These are phyloP conservation scores for Trachelus stipa DNA, from an alignment of 2,888 invertebrate genomes.

Conservation along the genomic window DNA sequence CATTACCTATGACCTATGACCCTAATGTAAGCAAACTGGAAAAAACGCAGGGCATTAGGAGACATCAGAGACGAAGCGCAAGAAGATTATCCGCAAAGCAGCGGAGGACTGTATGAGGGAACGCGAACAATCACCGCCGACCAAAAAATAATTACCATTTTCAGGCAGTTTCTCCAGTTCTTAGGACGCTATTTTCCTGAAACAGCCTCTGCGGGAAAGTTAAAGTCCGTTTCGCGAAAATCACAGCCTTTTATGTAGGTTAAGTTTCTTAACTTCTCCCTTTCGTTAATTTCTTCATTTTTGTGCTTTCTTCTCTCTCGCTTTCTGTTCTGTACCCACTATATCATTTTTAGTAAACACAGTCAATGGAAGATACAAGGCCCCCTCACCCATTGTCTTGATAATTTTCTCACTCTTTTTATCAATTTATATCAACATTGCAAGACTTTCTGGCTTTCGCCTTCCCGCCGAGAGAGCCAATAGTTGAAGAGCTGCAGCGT, in stretches of 20 bases:
- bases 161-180: background rate
- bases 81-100: background rate
- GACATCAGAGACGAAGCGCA: background rate
- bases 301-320: background rate
- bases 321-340: background rate
- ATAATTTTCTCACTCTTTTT: background rate
- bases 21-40: too few relatives aligned
- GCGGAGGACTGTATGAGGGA: background rate
- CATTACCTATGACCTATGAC: too few relatives aligned
- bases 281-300: background rate
- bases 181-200: constrained; percentile 4
- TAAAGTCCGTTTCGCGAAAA: background rate
- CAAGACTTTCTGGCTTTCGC: too few relatives aligned
- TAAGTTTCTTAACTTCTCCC: background rate
- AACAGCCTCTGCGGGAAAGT: background rate
- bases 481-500: too few relatives aligned
- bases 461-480: too few relatives aligned
- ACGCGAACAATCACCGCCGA: background rate
- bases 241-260: background rate
- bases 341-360: background rate
- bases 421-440: background rate
- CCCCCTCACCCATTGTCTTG: background rate
- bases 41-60: too few relatives aligned
- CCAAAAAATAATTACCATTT: constrained; percentile 6
- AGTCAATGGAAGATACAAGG: too few relatives aligned